phyloP scores from a whole-genome alignment of 2,888 invertebrate genomes.

The Serrognathus titanus region DNA sequence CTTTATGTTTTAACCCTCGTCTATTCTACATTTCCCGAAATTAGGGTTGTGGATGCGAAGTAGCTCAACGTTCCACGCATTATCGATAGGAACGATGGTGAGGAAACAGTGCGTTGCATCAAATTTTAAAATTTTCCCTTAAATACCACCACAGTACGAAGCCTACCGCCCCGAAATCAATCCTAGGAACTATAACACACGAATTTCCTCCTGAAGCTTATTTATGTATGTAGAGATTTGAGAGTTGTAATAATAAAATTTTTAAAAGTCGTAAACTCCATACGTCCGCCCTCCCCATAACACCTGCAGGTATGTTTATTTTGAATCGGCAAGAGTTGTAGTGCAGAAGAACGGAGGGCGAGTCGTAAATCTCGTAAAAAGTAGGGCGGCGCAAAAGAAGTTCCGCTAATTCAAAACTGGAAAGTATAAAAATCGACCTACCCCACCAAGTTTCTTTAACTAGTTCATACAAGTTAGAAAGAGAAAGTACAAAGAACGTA shows the following conservation, averaged over 20 bases:
- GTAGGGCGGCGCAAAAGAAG: slow-evolving; percentile 22
- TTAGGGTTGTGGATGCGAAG: background rate
- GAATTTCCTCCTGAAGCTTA: too few species aligned
- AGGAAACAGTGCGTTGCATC: too few species aligned
- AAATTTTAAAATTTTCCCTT: too few species aligned
- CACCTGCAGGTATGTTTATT: background rate
- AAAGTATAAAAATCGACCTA: slow-evolving; percentile 43
- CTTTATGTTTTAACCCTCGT: slow-evolving; percentile 4
- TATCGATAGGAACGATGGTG: background rate
- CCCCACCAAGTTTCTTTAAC: slow-evolving; percentile 45
- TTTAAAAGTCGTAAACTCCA: slow-evolving; percentile 3
- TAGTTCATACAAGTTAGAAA: slow-evolving; percentile 47
- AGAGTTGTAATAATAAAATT: slow-evolving; percentile 2
- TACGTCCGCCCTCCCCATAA: too few species aligned
- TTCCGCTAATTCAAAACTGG: slow-evolving; percentile 45
- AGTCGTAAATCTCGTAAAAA: background rate
- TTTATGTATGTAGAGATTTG: background rate
- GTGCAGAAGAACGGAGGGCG: background rate
- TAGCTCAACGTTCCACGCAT: background rate
- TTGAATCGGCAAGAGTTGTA: background rate
- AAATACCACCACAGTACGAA: too few species aligned
- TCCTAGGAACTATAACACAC: too few species aligned
- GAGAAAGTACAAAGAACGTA: slow-evolving; percentile 50
- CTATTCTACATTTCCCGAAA: background rate
- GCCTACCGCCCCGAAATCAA: too few species aligned